These are phyloP conservation scores for Candoia aspera DNA, from an alignment of 2,113 vertebrate species.

Conservation along the genomic window DNA sequence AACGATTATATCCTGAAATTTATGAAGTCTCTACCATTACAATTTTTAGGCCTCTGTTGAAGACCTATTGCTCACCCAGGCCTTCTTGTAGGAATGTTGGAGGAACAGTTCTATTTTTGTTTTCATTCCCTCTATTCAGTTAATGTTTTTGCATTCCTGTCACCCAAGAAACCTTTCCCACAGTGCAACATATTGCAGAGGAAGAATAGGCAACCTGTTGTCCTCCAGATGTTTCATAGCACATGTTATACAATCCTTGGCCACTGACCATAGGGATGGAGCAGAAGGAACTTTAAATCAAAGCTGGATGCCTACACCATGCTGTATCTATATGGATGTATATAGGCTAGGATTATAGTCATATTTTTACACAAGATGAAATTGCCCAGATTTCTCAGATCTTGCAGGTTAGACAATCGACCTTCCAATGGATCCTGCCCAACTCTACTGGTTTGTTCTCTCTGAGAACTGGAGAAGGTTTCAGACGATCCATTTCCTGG, in stretches of 20 bases:
- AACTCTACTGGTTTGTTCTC: not conserved
- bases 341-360: not conserved
- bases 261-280: not conserved
- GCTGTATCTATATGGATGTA: not conserved
- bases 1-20: not conserved
- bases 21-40: not conserved
- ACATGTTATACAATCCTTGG: not conserved
- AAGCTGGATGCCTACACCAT: not conserved
- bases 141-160: not conserved
- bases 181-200: not conserved
- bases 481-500: not conserved
- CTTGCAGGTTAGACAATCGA: not conserved
- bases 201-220: not conserved
- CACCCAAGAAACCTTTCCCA: not conserved
- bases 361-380: not conserved
- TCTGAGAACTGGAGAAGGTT: not conserved
- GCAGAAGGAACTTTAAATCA: not conserved
- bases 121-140: not conserved
- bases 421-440: not conserved
- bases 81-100: not conserved
- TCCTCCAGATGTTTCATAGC: not conserved
- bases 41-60: not conserved
- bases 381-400: not conserved
- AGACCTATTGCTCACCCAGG: not conserved
- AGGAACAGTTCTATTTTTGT: not conserved